Base-by-base conservation (phyloP, 2,113 vertebrate species). In the Nanorana parkeri region DNA sequence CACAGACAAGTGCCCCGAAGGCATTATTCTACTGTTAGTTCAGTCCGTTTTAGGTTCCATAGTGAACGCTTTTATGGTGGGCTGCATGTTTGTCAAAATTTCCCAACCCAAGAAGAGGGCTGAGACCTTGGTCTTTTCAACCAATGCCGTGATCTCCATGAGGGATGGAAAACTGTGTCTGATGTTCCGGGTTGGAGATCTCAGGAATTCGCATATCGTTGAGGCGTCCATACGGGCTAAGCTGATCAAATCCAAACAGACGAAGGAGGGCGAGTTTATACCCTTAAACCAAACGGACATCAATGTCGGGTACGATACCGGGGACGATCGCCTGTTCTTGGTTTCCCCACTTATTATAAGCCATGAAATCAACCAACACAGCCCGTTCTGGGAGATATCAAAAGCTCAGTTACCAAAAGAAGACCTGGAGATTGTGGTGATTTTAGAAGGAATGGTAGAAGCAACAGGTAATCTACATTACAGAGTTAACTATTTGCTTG, bases 71-170 rank as follows among this genome's bases (percentile, higher is more conserved):
- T 99, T 99, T 92, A 99, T 99, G 97, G 98, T 99, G 90, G 98
- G 98, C 61, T 99, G 98, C 91, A 99, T 99, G 98, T 99, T 99
- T 89, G 98, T 99, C 20, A 99, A 99, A 92, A 99, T 99, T 90
- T 99, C 98, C 2, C 98, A 99, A 87, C 97, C 98, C 87, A 99
- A 99, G 92, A 99, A 99, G 91, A 94, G 98, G 77, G 98, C 98
- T 1, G 98, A 99, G 94, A 99, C 98, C 24, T 88, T 99, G 85
- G 97, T 99, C 81, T 99, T 99, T 85, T 99, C 98, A 92, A 98
- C 96, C 83, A 95, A 96, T 0, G 96, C 98, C 0, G 98, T 99
- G 85, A 97, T 99, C 91, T 98, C 97, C 66, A 97, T 99, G 93
- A 91, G 98, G 83, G 97, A 99, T 24, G 95, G 97, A 23, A 97